phyloP scores from a whole-genome alignment of 2,113 vertebrate genomes.

The Mohoua ochrocephala region DNA sequence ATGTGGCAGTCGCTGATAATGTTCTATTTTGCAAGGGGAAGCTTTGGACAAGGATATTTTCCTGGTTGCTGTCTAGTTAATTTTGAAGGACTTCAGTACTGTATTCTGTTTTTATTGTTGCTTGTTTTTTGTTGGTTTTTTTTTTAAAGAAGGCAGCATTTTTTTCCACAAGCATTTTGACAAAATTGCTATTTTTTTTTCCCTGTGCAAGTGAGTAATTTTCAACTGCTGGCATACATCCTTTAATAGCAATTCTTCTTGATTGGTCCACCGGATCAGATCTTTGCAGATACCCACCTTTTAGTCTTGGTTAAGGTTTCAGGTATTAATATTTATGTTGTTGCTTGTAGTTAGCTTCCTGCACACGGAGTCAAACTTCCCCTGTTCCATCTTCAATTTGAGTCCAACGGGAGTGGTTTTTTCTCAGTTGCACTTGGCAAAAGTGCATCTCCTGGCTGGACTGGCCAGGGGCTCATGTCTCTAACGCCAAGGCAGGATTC shows the following conservation, averaged over 20 bases:
- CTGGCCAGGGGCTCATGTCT: not conserved
- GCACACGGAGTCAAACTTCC: not conserved
- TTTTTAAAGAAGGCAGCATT: not conserved
- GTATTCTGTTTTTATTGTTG: not conserved
- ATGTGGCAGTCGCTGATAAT: not conserved
- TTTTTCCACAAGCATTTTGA: not conserved
- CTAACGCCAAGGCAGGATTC: not conserved
- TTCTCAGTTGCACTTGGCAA: not conserved
- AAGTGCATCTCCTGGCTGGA: not conserved
- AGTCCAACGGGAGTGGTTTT: not conserved
- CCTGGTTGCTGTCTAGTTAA: not conserved
- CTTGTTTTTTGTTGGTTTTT: not conserved
- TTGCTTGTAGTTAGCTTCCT: not conserved
- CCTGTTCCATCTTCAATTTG: not conserved
- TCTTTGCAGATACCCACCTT: not conserved
- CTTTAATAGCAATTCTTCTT: not conserved
- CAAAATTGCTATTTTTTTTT: not conserved
- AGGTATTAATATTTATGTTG: not conserved
- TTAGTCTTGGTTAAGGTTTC: not conserved
- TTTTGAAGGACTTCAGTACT: not conserved
- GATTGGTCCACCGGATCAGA: not conserved
- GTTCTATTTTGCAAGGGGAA: not conserved
- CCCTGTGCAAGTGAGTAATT: not conserved
- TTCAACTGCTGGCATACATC: not conserved
- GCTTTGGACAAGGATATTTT: not conserved